Evolutionary conservation across 2,888 invertebrate species (phyloP).

Genomic region (Dicyrtoma fusca): DNA sequence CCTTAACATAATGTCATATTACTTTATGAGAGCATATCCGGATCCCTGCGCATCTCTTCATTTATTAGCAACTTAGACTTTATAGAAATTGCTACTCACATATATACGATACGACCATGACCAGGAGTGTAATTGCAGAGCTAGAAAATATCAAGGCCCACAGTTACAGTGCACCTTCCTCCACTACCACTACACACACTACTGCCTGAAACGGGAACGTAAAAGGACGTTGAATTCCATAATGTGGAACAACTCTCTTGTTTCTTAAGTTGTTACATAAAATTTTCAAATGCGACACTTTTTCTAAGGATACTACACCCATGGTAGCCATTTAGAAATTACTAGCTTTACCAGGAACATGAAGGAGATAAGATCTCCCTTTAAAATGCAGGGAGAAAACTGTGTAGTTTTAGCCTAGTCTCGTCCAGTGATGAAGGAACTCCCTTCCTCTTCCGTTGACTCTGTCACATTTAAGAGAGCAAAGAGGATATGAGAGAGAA

Average conservation of each 20-base stretch:
- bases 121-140: too few relatives aligned
- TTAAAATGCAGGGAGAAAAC: constrained; percentile 13
- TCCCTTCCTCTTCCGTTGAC: neutral
- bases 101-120: neutral
- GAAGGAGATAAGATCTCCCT: constrained; percentile 20
- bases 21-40: too few relatives aligned
- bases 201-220: too few relatives aligned
- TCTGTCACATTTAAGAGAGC: constrained; percentile 1
- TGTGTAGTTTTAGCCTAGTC: too few relatives aligned
- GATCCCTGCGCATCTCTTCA: too few relatives aligned
- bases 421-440: too few relatives aligned
- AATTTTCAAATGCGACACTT: constrained; percentile 38
- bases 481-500: constrained; percentile 1
- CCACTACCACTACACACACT: too few relatives aligned
- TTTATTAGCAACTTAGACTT: too few relatives aligned
- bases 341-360: constrained; percentile 22
- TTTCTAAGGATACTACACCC: constrained; percentile 35
- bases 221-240: constrained; percentile 25
- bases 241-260: constrained; percentile 28
- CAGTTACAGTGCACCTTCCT: too few relatives aligned
- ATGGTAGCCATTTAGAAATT: constrained; percentile 34
- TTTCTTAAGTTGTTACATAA: constrained; percentile 35
- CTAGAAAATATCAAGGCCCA: too few relatives aligned
- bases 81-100: too few relatives aligned
- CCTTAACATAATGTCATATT: too few relatives aligned